phyloP scores from a whole-genome alignment of 2,888 invertebrate genomes.

The Caenorhabditis sulstoni region DNA sequence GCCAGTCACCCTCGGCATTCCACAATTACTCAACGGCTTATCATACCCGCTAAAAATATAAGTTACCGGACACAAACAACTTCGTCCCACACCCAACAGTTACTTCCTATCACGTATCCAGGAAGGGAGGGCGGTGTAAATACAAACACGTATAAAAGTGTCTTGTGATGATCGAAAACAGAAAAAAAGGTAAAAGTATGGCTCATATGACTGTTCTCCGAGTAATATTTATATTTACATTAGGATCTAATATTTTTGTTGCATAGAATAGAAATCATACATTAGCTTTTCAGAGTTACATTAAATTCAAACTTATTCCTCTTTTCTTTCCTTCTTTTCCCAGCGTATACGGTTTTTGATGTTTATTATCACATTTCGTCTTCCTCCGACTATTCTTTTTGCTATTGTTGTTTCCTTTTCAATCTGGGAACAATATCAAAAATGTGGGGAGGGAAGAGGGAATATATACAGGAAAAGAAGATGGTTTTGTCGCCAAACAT shows the following conservation, averaged over 20 bases:
- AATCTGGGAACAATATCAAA: not conserved
- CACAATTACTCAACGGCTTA: slow-evolving; percentile 14
- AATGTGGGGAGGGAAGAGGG: not conserved
- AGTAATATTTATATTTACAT: not conserved
- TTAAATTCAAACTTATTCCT: no score
- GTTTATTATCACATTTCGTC: not conserved
- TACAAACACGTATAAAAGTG: slow-evolving; percentile 1
- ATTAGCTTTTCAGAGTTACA: no score
- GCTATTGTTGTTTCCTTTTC: not conserved
- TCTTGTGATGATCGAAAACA: not conserved
- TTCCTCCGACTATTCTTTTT: not conserved
- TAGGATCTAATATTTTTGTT: not conserved
- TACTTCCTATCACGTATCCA: not conserved
- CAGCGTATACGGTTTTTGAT: not conserved
- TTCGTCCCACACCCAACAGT: not conserved
- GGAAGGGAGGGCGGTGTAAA: not conserved
- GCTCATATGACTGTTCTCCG: slow-evolving; percentile 8
- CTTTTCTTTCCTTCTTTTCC: not conserved
- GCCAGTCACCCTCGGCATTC: not conserved
- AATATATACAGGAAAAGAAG: no score
- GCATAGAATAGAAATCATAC: not conserved
- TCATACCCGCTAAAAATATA: slow-evolving; percentile 7
- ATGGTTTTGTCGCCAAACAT: no score
- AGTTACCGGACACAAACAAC: not conserved
- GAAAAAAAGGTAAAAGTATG: no score